Evolutionary conservation across 2,888 invertebrate genomes (phyloP).

Genomic region (Arenicola marina): DNA sequence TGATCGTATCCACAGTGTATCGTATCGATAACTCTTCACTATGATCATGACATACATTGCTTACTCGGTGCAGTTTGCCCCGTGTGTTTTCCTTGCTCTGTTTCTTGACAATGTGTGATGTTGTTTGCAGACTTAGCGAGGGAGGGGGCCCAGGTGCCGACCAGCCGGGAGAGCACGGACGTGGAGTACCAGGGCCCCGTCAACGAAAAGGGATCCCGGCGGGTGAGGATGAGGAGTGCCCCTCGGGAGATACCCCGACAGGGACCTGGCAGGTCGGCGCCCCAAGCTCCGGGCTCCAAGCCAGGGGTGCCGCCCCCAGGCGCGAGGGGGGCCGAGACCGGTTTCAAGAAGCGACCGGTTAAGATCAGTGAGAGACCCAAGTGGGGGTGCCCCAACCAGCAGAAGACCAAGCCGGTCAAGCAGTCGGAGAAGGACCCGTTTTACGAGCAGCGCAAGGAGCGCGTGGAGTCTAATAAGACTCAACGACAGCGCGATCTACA

Average conservation of each 20-base stretch:
- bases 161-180: slow-evolving; percentile 17
- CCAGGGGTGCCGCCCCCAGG: not conserved
- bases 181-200: slow-evolving; percentile 17
- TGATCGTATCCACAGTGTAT: not conserved
- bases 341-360: not conserved
- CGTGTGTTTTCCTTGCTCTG: no score
- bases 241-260: no score
- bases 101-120: no score
- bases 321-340: not conserved
- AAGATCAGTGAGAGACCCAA: slow-evolving; percentile 24
- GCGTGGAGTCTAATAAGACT: slow-evolving; percentile 38
- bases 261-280: no score
- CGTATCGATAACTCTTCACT: no score
- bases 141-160: slow-evolving; percentile 8
- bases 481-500: slow-evolving; percentile 47
- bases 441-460: slow-evolving; percentile 41
- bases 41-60: no score
- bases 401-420: slow-evolving; percentile 39
- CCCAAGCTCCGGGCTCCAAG: not conserved
- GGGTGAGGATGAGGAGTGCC: slow-evolving; percentile 18
- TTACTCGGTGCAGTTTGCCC: no score
- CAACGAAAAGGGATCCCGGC: not conserved
- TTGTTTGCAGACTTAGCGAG: no score
- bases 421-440: slow-evolving; percentile 55
- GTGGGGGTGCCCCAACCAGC: slow-evolving; percentile 48